A percentile compares a stretch with the other conserved stretches of the same genome.
Conservation (phyloP, 2,888 invertebrate species). For the Acleris holmiana region DNA sequence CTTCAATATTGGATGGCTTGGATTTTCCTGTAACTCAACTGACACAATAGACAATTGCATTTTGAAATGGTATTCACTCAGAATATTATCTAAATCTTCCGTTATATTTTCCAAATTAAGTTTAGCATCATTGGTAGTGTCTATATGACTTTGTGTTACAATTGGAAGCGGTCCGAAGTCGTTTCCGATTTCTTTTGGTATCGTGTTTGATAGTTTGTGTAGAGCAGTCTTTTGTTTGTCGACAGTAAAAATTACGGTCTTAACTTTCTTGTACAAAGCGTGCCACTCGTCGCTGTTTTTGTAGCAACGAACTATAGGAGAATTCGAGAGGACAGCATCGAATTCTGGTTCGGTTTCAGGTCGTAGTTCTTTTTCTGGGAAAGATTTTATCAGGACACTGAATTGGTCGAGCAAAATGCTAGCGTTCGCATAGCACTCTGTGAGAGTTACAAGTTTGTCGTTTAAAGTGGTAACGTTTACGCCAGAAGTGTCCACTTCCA, state of each 20-base stretch:
- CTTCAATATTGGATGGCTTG: conserved; percentile 67
- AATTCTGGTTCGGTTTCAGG: conserved; percentile 63
- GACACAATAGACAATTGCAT: conserved; percentile 52
- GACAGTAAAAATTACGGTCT: conserved; percentile 57
- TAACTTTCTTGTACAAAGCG: conserved; percentile 61
- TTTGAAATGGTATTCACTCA: conserved; percentile 61
- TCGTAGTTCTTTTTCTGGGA: conserved; percentile 60
- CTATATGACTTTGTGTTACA: conserved; percentile 68
- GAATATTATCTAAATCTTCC: conserved; percentile 54
- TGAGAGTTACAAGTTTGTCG: conserved; percentile 68
- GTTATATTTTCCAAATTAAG: conserved; percentile 57
- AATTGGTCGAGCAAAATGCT: conserved; percentile 87
- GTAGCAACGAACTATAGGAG: conserved; percentile 67
- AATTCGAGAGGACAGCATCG: conserved; percentile 65
- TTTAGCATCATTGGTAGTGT: conserved; percentile 60
- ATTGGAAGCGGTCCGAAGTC: conserved; percentile 45
- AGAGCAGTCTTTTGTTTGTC: conserved; percentile 69
- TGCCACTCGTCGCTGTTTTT: conserved; percentile 73
- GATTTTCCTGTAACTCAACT: conserved; percentile 58
- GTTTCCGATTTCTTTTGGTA: conserved; percentile 61
- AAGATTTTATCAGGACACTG: conserved; percentile 85
- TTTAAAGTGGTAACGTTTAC: conserved; percentile 63
- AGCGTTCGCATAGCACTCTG: conserved; percentile 76
- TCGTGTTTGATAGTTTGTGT: conserved; percentile 57
- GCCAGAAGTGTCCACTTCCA: conserved; percentile 58